Conservation (phyloP, 2,888 invertebrate genomes). For the Oscheius myriophilus region DNA sequence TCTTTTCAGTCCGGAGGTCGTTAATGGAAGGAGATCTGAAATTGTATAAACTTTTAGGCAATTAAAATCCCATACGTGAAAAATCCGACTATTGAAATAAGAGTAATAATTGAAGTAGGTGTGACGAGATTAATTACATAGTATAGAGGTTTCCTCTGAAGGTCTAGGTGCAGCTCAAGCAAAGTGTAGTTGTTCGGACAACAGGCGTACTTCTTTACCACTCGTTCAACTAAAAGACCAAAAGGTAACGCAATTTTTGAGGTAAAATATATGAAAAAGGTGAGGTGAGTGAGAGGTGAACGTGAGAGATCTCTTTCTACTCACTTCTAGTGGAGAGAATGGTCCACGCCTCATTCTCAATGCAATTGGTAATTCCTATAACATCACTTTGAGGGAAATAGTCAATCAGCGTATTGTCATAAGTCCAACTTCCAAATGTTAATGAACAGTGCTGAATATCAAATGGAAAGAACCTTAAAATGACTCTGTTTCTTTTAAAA, state of each 20-base stretch:
- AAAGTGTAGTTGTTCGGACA: slow-evolving; percentile 46
- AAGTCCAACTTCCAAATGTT: slow-evolving; percentile 48
- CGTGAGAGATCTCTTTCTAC: no score
- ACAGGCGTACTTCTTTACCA: slow-evolving; percentile 40
- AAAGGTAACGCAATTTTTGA: background rate
- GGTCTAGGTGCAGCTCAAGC: slow-evolving; percentile 35
- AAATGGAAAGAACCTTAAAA: slow-evolving; percentile 41
- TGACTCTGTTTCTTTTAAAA: background rate
- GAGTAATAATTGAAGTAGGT: slow-evolving; percentile 71
- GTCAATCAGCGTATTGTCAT: slow-evolving; percentile 43
- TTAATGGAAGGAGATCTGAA: slow-evolving; percentile 60
- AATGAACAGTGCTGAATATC: slow-evolving; percentile 43
- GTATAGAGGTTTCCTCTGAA: slow-evolving; percentile 50
- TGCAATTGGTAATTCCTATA: slow-evolving; percentile 37
- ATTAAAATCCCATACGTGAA: slow-evolving; percentile 65
- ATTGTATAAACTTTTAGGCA: slow-evolving; percentile 1
- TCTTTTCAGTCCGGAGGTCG: slow-evolving; percentile 64
- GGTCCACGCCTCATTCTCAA: slow-evolving; percentile 47
- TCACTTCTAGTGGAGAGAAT: slow-evolving; percentile 37
- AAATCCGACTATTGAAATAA: slow-evolving; percentile 70
- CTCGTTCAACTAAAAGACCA: slow-evolving; percentile 37
- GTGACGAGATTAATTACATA: slow-evolving; percentile 70
- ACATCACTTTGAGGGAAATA: slow-evolving; percentile 29
- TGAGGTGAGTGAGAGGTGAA: background rate
- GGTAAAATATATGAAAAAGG: no score